Conservation (phyloP, 2,797 vertebrate species). For the Myripristis jacobus region DNA sequence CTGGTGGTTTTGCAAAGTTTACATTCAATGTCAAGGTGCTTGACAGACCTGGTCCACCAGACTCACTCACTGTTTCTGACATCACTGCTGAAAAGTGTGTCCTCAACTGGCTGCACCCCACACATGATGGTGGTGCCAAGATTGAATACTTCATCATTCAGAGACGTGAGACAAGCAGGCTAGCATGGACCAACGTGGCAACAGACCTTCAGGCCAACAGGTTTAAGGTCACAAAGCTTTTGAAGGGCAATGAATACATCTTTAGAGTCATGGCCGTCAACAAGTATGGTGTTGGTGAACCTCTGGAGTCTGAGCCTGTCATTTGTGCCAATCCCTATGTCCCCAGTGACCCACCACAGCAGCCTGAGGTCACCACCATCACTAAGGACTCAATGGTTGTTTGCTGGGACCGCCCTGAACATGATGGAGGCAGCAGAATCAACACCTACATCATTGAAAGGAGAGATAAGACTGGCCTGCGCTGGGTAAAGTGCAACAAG, state of each 20-base stretch:
- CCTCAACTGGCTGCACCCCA: constrained; percentile 94
- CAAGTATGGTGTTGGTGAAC: constrained; percentile 96
- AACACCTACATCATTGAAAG: constrained; percentile 96
- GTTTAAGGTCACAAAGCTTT: constrained; percentile 95
- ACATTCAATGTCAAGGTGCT: constrained; percentile 96
- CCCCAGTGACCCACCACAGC: constrained; percentile 91
- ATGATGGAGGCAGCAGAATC: constrained; percentile 95
- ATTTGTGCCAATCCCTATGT: constrained; percentile 94
- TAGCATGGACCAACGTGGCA: constrained; percentile 97
- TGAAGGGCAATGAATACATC: constrained; percentile 98
- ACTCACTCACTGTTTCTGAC: constrained; percentile 90
- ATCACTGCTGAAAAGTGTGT: constrained; percentile 96
- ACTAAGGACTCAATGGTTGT: constrained; percentile 98
- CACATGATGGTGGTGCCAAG: constrained; percentile 95
- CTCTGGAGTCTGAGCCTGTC: constrained; percentile 91
- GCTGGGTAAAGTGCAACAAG: constrained; percentile 99
- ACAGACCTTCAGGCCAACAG: constrained; percentile 94
- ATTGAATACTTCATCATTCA: constrained; percentile 97
- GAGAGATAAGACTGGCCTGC: constrained; percentile 92
- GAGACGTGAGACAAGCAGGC: constrained; percentile 96
- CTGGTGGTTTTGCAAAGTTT: constrained; percentile 97
- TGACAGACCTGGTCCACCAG: constrained; percentile 96
- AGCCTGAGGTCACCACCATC: constrained; percentile 94
- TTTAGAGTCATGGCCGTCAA: constrained; percentile 99
- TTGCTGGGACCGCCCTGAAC: constrained; percentile 96